These are phyloP conservation scores for Leuctra nigra DNA, from an alignment of 2,888 invertebrate genomes.

Conservation along the genomic window DNA sequence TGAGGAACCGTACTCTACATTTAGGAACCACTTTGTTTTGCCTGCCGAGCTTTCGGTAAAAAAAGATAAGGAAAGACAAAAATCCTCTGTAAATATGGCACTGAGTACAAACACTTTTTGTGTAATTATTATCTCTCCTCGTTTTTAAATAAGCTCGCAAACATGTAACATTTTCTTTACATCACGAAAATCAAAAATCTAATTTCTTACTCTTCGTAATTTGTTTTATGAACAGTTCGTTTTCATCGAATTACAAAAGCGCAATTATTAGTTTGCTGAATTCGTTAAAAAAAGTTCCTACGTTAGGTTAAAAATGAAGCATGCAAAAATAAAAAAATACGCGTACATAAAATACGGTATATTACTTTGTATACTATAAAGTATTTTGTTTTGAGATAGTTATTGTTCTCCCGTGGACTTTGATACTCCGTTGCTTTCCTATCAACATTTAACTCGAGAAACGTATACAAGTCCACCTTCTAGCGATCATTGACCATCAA, in stretches of 20 bases:
- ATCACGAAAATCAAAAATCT: slow-evolving; percentile 18
- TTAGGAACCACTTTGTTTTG: slow-evolving; percentile 34
- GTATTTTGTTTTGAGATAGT: slow-evolving; percentile 12
- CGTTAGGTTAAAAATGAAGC: slow-evolving; percentile 22
- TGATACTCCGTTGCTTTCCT: slow-evolving; percentile 22
- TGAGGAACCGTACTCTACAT: slow-evolving; percentile 34
- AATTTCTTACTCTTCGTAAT: slow-evolving; percentile 6
- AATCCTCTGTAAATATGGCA: slow-evolving; percentile 30
- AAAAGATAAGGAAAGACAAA: slow-evolving; percentile 25
- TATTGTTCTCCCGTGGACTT: slow-evolving; percentile 21
- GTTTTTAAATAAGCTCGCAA: slow-evolving; percentile 31
- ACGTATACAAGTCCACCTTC: slow-evolving; percentile 16
- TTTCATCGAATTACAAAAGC: slow-evolving; percentile 13
- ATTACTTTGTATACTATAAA: slow-evolving; percentile 9
- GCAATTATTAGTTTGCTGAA: slow-evolving; percentile 19
- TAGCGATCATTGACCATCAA: background rate
- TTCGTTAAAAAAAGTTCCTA: slow-evolving; percentile 8
- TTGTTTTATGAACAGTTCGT: background rate
- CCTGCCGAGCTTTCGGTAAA: slow-evolving; percentile 30
- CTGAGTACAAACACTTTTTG: slow-evolving; percentile 30
- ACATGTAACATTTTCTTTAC: slow-evolving; percentile 27
- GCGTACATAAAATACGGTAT: slow-evolving; percentile 14
- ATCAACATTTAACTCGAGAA: slow-evolving; percentile 26
- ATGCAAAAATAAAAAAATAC: slow-evolving; percentile 24
- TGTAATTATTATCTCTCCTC: slow-evolving; percentile 26